phyloP scores from a whole-genome alignment of 2,797 vertebrate species.

The Ctenopoma kingsleyae region DNA sequence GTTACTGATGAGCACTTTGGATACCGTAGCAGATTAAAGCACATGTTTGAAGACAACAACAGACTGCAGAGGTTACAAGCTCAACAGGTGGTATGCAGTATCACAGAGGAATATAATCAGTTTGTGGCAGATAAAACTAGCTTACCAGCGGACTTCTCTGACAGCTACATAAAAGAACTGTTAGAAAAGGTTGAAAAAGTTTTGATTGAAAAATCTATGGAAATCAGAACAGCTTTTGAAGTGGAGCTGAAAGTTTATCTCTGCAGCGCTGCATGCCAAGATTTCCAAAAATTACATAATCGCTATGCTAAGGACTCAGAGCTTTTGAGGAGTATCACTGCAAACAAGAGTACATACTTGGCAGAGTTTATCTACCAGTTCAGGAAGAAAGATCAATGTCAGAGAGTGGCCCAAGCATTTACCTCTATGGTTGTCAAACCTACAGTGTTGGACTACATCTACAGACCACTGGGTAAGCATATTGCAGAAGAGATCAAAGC shows the following conservation, averaged over 20 bases:
- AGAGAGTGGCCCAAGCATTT: slow-evolving; percentile 74
- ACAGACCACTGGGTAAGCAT: slow-evolving; percentile 61
- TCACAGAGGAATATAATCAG: slow-evolving; percentile 72
- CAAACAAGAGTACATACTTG: slow-evolving; percentile 60
- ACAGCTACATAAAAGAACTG: slow-evolving; percentile 77
- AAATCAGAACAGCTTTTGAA: slow-evolving; percentile 75
- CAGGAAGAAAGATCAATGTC: slow-evolving; percentile 79
- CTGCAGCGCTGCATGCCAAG: slow-evolving; percentile 72
- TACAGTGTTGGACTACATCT: slow-evolving; percentile 72
- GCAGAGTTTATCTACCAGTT: slow-evolving; percentile 77
- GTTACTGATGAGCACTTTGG: slow-evolving; percentile 79
- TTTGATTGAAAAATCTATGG: slow-evolving; percentile 69
- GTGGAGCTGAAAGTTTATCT: slow-evolving; percentile 81
- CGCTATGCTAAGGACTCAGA: slow-evolving; percentile 69
- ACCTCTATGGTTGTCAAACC: slow-evolving; percentile 74
- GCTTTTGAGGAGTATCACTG: slow-evolving; percentile 61
- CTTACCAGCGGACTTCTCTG: slow-evolving; percentile 74
- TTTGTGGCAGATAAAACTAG: slow-evolving; percentile 73
- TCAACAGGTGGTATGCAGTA: slow-evolving; percentile 57
- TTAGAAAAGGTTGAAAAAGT: slow-evolving; percentile 76
- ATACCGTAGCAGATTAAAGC: slow-evolving; percentile 77
- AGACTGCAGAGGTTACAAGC: slow-evolving; percentile 65
- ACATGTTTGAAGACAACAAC: slow-evolving; percentile 79
- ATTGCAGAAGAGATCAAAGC: slow-evolving; percentile 73
- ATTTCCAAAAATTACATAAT: slow-evolving; percentile 81